These are phyloP conservation scores for Mayetiola destructor DNA, from an alignment of 2,888 invertebrate species.

Conservation along the genomic window DNA sequence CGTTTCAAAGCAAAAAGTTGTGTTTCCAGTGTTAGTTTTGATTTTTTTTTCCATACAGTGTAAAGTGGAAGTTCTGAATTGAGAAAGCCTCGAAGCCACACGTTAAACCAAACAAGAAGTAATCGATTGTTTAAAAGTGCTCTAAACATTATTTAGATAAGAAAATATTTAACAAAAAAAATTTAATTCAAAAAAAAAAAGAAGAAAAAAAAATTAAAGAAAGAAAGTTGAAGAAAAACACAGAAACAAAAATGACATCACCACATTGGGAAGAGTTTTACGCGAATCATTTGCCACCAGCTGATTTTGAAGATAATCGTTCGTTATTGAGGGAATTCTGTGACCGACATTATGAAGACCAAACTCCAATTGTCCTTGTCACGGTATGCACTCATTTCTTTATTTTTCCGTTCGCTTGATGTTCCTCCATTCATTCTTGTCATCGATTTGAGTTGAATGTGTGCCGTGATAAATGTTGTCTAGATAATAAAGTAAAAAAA, in stretches of 20 bases:
- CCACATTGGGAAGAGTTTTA: constrained; percentile 76
- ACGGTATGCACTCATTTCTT: constrained; percentile 51
- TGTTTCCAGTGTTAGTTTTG: background rate
- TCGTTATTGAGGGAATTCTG: constrained; percentile 58
- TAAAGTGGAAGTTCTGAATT: too few species aligned
- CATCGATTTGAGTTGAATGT: too few species aligned
- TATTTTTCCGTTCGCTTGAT: background rate
- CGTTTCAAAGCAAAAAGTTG: background rate
- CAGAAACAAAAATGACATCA: constrained; percentile 19
- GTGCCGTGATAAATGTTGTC: too few species aligned
- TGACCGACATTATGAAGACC: constrained; percentile 49
- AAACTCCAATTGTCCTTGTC: constrained; percentile 58
- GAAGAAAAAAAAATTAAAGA: background rate
- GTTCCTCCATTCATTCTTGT: too few species aligned
- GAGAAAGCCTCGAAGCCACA: background rate
- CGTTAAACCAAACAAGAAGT: background rate
- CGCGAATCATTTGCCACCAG: constrained; percentile 59
- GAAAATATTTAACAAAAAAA: background rate
- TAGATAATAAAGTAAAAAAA: too few species aligned
- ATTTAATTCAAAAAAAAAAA: background rate
- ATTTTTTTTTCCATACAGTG: too few species aligned
- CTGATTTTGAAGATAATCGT: constrained; percentile 60
- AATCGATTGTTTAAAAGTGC: background rate
- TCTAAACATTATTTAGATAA: too few species aligned
- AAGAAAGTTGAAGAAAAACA: background rate